Evolutionary conservation across 2,888 invertebrate genomes (phyloP), one percentile per base, ranked within the genome.

Genomic region (Octodonta nipae): DNA sequence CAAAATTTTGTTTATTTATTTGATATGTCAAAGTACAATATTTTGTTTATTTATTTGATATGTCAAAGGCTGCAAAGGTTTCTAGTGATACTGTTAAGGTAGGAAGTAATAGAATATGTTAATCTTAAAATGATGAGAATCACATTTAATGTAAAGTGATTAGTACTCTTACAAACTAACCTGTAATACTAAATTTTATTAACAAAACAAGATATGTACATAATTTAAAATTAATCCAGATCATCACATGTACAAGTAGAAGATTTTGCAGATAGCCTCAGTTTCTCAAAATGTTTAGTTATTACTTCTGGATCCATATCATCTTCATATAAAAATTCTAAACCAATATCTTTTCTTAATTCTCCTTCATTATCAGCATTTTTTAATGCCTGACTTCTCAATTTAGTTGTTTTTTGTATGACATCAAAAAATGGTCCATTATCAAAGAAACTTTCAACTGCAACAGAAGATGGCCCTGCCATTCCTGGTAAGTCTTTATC

Each of bases 371-470:
- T 38, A 15, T 30, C 33, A 32, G 42, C 41, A 11, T 44, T 45
- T 10, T 31, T 33, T 15, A 10, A 29, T 24, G 29, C 13, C 5
- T 42, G 16, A 28, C 41, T 40, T 12, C 43, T 43, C 13, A 49
- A 26, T 29, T 45, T 46, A 12, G 44, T 46, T 6, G 47, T 46
- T 36, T 49, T 46, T 8, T 46, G 45, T 16, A 51, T 31, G 30
- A 52, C 36, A 36, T 52, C 49, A 34, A 42, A 47, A 26, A 44
- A 46, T 5, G 49, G 49, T 5, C 49, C 49, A 33, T 43, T 43
- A 28, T 45, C 44, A 22, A 47, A 43, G 17, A 46, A 36, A 33
- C 40, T 35, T 34, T 44, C 36, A 1, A 35, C 38, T 33, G 40
- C 38, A 5, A 13, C 26, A 3, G 13, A 10, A 13, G 27, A 13